Evolutionary conservation across 2,888 invertebrate species (phyloP).

Genomic region (Lasioglossum zephyrum): DNA sequence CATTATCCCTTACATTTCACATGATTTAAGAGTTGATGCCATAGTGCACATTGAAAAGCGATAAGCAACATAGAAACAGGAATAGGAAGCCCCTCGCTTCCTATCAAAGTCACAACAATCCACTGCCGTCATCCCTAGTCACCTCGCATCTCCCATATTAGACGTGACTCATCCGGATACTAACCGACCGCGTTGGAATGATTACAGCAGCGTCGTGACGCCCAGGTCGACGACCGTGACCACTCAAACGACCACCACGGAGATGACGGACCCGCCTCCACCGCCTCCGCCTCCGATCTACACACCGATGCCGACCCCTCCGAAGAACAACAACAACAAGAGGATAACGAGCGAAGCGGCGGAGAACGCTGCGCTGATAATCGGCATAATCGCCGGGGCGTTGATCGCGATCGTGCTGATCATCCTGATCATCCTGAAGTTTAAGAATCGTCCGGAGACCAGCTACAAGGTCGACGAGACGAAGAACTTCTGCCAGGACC

Average conservation of each 20-base stretch:
- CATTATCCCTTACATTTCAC: neutral
- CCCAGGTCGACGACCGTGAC: conserved; percentile 74
- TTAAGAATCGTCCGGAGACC: conserved; percentile 93
- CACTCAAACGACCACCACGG: conserved; percentile 76
- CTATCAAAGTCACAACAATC: neutral
- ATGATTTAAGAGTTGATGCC: neutral
- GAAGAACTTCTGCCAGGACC: conserved; percentile 91
- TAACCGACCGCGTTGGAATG: neutral
- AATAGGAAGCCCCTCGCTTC: neutral
- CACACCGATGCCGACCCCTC: conserved; percentile 81
- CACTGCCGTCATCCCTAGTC: neutral
- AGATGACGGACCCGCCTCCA: conserved; percentile 82
- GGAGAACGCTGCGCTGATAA: conserved; percentile 91
- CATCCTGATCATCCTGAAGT: conserved; percentile 95
- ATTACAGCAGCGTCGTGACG: conserved; percentile 77
- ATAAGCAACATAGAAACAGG: neutral
- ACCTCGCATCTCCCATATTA: neutral
- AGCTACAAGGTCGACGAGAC: conserved; percentile 97
- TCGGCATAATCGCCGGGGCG: conserved; percentile 95
- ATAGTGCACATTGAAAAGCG: neutral
- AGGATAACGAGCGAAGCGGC: conserved; percentile 89
- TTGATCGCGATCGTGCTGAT: conserved; percentile 96
- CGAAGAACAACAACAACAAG: conserved; percentile 82
- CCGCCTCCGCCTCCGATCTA: conserved; percentile 81
- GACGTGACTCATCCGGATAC: neutral